A percentile compares a stretch with the other conserved stretches of the same genome.
Evolutionary conservation across 2,888 invertebrate genomes (phyloP).

Genomic region (Drosophila recens): DNA sequence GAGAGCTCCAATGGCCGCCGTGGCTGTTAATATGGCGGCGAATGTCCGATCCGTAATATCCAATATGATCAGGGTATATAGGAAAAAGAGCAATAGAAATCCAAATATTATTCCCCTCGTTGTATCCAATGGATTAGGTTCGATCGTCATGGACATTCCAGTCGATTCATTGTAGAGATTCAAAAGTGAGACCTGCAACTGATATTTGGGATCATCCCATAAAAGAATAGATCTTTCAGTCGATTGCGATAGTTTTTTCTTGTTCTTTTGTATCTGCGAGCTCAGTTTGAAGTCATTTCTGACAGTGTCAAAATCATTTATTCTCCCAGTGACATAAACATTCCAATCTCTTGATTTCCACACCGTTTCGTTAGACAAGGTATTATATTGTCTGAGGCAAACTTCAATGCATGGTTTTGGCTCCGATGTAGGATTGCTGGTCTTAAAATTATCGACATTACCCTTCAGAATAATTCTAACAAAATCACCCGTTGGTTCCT

Average conservation of each 20-base stretch:
- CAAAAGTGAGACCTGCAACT: neutral
- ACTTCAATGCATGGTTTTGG: neutral
- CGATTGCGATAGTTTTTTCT: neutral
- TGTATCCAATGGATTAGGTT: neutral
- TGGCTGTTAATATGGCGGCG: slow-evolving; percentile 3
- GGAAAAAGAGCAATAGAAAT: neutral
- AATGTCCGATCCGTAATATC: slow-evolving; percentile 10
- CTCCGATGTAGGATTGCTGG: neutral
- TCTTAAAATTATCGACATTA: slow-evolving; percentile 1
- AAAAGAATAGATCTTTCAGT: neutral
- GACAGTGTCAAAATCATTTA: neutral
- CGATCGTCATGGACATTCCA: neutral
- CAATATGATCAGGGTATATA: slow-evolving; percentile 8
- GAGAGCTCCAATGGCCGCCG: slow-evolving; percentile 9
- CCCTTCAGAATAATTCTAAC: neutral
- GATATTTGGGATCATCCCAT: neutral
- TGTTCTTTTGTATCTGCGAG: neutral
- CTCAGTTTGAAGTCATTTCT: neutral
- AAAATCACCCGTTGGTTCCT: neutral
- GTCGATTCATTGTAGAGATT: neutral
- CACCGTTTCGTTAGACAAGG: neutral
- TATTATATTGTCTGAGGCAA: neutral
- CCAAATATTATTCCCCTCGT: neutral
- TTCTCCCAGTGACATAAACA: neutral
- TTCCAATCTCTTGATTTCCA: slow-evolving; percentile 4